Evolutionary conservation across 2,113 vertebrate species (phyloP), one percentile per base, ranked within the genome.

Genomic region (Ranitomeya imitator): DNA sequence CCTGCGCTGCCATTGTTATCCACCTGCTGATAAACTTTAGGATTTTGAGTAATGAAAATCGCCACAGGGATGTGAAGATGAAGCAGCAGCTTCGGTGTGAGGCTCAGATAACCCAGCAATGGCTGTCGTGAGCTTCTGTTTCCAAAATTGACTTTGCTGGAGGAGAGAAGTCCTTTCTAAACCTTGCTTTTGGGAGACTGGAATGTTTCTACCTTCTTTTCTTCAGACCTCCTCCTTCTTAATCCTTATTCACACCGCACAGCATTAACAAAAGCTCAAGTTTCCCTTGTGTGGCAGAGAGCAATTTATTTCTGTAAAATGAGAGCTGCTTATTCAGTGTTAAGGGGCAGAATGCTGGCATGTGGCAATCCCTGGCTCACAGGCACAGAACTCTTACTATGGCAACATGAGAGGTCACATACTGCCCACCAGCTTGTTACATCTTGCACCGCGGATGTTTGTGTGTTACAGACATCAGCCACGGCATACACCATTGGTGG

Each of bases 141-240:
- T 61, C 37, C 7, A 51, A 51, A 21, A 51, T 65, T 54, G 31
- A 59, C 57, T 77, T 23, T 83, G 80, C 59, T 37, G 54, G 57
- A 21, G 45, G 31, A 65, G 71, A 77, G 19, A 63, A 76, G 59
- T 77, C 80, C n/a, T 77, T 51, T 83, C n/a, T 55, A 16, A 52
- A 52, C n/a, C 80, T 65, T 88, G 19, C 16, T 21, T 83, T 77
- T 83, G 15, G 37, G 71, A 74, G 63, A 74, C 67, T 82, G 79
- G 65, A 63, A 77, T 88, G 69, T 77, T 55, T 60, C 26, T 83
- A 88, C 55, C 55, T 69, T 60, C 23, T 61, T 19, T 55, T 74
- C 86, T 83, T 37, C 59, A 88, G 79, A 88, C 69, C 79, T 74
- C 86, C 86, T 88, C 79, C 65, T 88, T 18, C 69, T 83, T 71